Evolutionary conservation across 2,797 vertebrate genomes (phyloP).

Genomic region (Smutsia gigantea): DNA sequence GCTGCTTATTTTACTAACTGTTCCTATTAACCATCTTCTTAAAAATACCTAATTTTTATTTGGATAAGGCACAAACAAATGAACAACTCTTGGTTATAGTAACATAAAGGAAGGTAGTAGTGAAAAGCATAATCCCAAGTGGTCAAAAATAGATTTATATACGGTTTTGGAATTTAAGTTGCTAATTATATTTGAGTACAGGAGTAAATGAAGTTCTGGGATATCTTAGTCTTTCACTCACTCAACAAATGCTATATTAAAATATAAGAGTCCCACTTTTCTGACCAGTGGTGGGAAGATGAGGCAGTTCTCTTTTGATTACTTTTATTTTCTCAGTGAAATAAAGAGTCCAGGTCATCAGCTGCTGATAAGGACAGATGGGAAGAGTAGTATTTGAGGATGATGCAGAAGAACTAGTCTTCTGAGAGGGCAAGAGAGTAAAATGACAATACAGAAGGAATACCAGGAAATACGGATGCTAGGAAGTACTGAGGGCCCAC

Average conservation of each 20-base stretch:
- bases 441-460: background rate
- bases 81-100: background rate
- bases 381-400: background rate
- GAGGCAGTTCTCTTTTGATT: background rate
- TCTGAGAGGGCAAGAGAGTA: background rate
- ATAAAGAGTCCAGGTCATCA: constrained; percentile 20
- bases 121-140: constrained; percentile 19
- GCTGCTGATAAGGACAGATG: background rate
- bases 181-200: constrained; percentile 13
- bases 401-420: background rate
- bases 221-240: background rate
- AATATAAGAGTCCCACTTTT: too few species aligned
- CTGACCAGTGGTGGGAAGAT: background rate
- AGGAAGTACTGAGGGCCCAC: background rate
- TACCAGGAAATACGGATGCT: background rate
- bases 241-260: background rate
- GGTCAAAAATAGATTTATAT: background rate
- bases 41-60: constrained; percentile 15
- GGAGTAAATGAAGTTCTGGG: background rate
- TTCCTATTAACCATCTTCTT: constrained; percentile 15
- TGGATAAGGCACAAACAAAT: background rate
- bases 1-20: constrained; percentile 42
- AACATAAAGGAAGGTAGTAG: background rate
- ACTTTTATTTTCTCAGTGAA: constrained; percentile 49
- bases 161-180: constrained; percentile 22